Conservation (phyloP, 2,113 vertebrate species). For the Mormoops blainvillei region DNA sequence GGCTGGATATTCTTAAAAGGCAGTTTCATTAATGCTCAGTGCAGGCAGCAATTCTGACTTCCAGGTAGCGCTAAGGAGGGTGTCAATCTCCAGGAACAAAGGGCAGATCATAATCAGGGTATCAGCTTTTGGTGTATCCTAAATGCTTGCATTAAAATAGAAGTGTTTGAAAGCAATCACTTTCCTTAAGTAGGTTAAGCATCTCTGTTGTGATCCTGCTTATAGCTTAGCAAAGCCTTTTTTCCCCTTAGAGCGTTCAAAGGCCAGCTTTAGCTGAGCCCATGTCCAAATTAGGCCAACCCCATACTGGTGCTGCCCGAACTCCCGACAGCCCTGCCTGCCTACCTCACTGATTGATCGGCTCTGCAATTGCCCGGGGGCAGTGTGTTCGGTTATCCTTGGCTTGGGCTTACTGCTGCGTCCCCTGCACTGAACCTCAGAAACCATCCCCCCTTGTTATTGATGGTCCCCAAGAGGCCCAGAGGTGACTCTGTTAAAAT, state of each 20-base stretch:
- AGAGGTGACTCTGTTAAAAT: neutral
- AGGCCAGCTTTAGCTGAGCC: neutral
- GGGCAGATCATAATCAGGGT: neutral
- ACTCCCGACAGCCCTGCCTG: neutral
- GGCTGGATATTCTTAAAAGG: neutral
- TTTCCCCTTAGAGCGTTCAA: neutral
- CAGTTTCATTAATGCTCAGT: neutral
- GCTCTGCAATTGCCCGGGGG: neutral
- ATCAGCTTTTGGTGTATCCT: neutral
- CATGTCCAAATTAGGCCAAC: neutral
- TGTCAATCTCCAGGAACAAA: neutral
- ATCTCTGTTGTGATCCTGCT: neutral
- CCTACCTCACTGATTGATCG: neutral
- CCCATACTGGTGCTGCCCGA: neutral
- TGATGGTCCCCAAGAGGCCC: neutral
- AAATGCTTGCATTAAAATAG: neutral
- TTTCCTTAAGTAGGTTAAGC: neutral
- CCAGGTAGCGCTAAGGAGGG: neutral
- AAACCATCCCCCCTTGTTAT: neutral
- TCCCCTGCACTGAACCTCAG: neutral
- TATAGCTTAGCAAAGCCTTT: neutral
- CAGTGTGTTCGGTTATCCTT: accelerated
- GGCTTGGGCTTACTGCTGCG: neutral
- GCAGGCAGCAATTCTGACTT: neutral
- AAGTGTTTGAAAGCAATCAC: neutral